These are phyloP conservation scores for Nomada lathburiana DNA, from an alignment of 2,888 invertebrate genomes.

Conservation along the genomic window DNA sequence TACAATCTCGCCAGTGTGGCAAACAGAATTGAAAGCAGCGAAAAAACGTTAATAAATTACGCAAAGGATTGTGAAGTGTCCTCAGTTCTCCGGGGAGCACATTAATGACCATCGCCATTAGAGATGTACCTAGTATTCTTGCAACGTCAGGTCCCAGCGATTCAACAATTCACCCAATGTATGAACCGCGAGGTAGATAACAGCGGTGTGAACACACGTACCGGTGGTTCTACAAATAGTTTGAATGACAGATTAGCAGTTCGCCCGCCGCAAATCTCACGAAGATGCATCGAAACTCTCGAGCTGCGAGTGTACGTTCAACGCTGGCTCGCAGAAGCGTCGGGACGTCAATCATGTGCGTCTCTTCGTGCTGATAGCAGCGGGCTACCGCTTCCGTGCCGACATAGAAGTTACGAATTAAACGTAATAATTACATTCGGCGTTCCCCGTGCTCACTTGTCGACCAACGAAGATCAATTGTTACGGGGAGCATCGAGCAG, in stretches of 20 bases:
- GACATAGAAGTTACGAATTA: slow-evolving; percentile 55
- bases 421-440: slow-evolving; percentile 62
- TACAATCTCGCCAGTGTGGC: too few species aligned
- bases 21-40: too few species aligned
- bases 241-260: slow-evolving; percentile 40
- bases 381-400: slow-evolving; percentile 31
- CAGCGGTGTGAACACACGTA: neutral
- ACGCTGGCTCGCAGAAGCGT: slow-evolving; percentile 23
- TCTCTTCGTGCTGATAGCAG: slow-evolving; percentile 43
- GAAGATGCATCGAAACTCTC: slow-evolving; percentile 51
- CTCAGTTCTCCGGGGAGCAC: neutral
- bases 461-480: slow-evolving; percentile 26
- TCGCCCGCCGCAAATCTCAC: slow-evolving; percentile 52
- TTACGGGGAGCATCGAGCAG: slow-evolving; percentile 26
- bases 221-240: slow-evolving; percentile 24
- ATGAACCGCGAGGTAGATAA: neutral
- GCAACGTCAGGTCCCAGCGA: slow-evolving; percentile 16
- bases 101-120: slow-evolving; percentile 5
- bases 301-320: slow-evolving; percentile 19
- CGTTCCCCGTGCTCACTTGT: slow-evolving; percentile 55
- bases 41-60: neutral
- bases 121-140: neutral
- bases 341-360: slow-evolving; percentile 51
- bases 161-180: slow-evolving; percentile 4
- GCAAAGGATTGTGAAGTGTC: neutral